Base-by-base conservation (phyloP, 2,797 vertebrate genomes). In the Cossypha heuglini region DNA sequence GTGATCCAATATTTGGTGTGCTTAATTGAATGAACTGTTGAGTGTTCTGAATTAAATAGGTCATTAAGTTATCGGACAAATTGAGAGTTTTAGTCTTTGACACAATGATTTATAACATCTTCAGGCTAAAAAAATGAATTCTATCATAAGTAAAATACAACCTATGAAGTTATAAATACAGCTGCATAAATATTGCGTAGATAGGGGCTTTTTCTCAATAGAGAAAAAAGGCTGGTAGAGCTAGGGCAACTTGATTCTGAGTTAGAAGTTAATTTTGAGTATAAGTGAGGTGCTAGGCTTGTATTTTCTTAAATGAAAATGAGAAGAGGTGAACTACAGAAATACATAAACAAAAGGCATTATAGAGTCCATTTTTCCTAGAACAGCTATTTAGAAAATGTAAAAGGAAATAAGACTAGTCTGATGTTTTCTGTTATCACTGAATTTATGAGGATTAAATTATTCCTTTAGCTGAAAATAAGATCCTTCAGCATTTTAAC, bases 401-500 rank as follows among this genome's bases (percentile, higher is more conserved):
- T 38, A 69, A 72, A 73, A 66, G 59, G 64, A 73, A 91, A 38
- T 69, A 81, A 81, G 24, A 46, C 12, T 49, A 37, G 31, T 57
- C 15, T 24, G 12, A 52, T 79, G 16, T 42, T 83, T 86, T 84
- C 54, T 72, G 42, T 63, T 91, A 77, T 67, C 66, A 57, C 13
- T 29, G 66, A 81, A 72, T 0, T 78, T 89, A 38, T 5, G 17
- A 58, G 51, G 33, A 88, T 62, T 87, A 87, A 82, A 85, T 74
- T 88, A 71, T 38, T 86, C 17, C 48, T 90, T 71, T 45, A 74
- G 48, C 28, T 78, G 42, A 63, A 90, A n/a, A 45, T 38, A 88
- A 74, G 29, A 69, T 58, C 14, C 26, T 37, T 79, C 76, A 72
- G 26, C 62, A 43, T 88, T 72, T 96, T 81, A 86, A 81, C 42